phyloP scores from a whole-genome alignment of 2,113 vertebrate genomes.

The Macquaria ambigua region DNA sequence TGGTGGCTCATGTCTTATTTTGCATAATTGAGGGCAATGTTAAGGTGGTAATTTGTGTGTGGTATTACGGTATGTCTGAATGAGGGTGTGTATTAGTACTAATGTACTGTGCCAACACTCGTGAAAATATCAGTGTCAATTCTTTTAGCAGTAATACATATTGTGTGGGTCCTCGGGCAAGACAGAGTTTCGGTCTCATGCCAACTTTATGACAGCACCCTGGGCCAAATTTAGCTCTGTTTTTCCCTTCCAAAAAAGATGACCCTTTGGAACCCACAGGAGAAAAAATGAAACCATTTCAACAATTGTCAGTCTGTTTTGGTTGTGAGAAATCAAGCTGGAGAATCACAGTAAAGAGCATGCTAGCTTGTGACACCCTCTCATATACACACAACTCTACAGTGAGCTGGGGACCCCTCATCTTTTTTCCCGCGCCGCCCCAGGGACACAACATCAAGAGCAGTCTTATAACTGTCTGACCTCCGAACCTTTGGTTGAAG shows the following conservation, averaged over 20 bases:
- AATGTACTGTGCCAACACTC: background rate
- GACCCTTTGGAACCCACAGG: constrained; percentile 37
- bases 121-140: constrained; percentile 5
- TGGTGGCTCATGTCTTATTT: constrained; percentile 22
- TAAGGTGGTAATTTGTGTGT: constrained; percentile 21
- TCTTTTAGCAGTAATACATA: constrained; percentile 6
- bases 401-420: constrained; percentile 48
- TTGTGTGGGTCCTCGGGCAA: constrained; percentile 7
- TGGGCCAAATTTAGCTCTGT: constrained; percentile 33
- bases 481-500: constrained; percentile 43
- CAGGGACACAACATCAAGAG: constrained; percentile 45
- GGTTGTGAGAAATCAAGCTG: constrained; percentile 53
- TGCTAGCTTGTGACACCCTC: constrained; percentile 51
- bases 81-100: background rate
- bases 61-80: constrained; percentile 4
- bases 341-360: constrained; percentile 44
- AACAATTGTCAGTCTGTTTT: constrained; percentile 70
- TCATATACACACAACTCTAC: constrained; percentile 24
- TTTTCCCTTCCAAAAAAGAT: constrained; percentile 25
- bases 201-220: constrained; percentile 50
- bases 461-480: constrained; percentile 39
- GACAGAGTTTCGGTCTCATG: constrained; percentile 38
- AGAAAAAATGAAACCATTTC: constrained; percentile 46
- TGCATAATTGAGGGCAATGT: constrained; percentile 54
- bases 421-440: constrained; percentile 42